phyloP scores from a whole-genome alignment of 2,888 invertebrate genomes.

The Lasiommata megera region DNA sequence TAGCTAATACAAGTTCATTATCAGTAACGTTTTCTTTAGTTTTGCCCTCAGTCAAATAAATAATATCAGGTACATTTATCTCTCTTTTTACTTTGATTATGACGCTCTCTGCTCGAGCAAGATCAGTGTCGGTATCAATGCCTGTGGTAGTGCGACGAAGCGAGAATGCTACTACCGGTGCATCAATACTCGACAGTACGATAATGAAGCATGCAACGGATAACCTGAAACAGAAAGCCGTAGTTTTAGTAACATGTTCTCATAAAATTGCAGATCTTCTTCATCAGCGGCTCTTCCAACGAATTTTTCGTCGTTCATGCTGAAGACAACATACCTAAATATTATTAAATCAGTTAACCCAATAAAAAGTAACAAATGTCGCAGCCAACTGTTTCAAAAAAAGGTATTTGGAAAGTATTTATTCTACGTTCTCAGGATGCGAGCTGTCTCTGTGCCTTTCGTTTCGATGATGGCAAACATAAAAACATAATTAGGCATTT shows the following conservation, averaged over 20 bases:
- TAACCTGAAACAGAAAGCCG: slow-evolving; percentile 55
- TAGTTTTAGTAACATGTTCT: not conserved
- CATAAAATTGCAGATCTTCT: no score
- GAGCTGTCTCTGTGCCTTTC: no score
- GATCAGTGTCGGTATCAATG: slow-evolving; percentile 37
- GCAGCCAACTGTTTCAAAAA: no score
- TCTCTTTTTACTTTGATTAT: slow-evolving; percentile 45
- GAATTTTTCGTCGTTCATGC: no score
- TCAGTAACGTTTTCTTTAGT: not conserved
- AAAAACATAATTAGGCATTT: no score
- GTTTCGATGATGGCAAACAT: no score
- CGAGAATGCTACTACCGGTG: slow-evolving; percentile 49
- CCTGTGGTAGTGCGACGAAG: slow-evolving; percentile 37
- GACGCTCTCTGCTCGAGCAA: slow-evolving; percentile 45
- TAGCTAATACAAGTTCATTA: not conserved
- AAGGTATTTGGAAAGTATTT: no score
- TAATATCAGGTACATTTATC: slow-evolving; percentile 37
- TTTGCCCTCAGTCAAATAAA: slow-evolving; percentile 21
- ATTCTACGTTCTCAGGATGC: no score
- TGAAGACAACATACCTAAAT: no score
- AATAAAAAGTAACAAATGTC: no score
- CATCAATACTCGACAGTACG: slow-evolving; percentile 46
- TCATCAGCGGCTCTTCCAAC: no score
- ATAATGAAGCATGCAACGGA: slow-evolving; percentile 53
- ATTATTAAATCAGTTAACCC: no score